phyloP scores from a whole-genome alignment of 2,888 invertebrate species.

The Caenorhabditis drosophilae region DNA sequence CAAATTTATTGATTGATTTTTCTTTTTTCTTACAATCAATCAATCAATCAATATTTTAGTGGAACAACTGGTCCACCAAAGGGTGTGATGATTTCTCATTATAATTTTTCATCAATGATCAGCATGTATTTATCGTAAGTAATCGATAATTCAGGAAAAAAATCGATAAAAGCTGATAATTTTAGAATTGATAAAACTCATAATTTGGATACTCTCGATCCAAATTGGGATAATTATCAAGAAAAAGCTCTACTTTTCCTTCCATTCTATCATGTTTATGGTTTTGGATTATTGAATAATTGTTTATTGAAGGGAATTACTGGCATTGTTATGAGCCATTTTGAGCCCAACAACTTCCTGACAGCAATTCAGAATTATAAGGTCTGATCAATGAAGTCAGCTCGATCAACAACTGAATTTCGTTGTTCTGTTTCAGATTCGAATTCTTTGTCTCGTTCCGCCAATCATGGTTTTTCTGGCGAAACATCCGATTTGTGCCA shows the following conservation, averaged over 20 bases:
- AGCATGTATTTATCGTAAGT: slow-evolving; percentile 48
- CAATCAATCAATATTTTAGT: too few species aligned
- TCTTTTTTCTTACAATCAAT: too few species aligned
- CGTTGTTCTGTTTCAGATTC: slow-evolving; percentile 32
- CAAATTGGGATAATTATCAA: slow-evolving; percentile 48
- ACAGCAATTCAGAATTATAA: slow-evolving; percentile 56
- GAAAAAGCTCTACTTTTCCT: slow-evolving; percentile 56
- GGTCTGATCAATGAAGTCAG: slow-evolving; percentile 8
- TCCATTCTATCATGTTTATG: slow-evolving; percentile 68
- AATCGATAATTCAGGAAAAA: not conserved
- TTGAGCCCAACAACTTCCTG: slow-evolving; percentile 58
- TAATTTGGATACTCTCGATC: slow-evolving; percentile 38
- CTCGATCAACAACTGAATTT: too few species aligned
- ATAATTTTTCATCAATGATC: slow-evolving; percentile 58
- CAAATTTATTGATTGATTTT: too few species aligned
- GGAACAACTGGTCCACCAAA: slow-evolving; percentile 66
- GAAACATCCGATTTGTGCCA: slow-evolving; percentile 76
- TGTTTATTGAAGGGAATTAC: slow-evolving; percentile 49
- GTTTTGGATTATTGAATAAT: slow-evolving; percentile 51
- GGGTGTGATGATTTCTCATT: slow-evolving; percentile 64
- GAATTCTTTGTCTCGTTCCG: slow-evolving; percentile 77
- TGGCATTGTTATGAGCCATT: slow-evolving; percentile 59
- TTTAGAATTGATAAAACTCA: slow-evolving; percentile 36
- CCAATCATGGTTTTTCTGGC: slow-evolving; percentile 81
- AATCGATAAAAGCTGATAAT: not conserved